These are phyloP conservation scores for Eolophus roseicapilla DNA, from an alignment of 2,113 vertebrate genomes.

Conservation along the genomic window DNA sequence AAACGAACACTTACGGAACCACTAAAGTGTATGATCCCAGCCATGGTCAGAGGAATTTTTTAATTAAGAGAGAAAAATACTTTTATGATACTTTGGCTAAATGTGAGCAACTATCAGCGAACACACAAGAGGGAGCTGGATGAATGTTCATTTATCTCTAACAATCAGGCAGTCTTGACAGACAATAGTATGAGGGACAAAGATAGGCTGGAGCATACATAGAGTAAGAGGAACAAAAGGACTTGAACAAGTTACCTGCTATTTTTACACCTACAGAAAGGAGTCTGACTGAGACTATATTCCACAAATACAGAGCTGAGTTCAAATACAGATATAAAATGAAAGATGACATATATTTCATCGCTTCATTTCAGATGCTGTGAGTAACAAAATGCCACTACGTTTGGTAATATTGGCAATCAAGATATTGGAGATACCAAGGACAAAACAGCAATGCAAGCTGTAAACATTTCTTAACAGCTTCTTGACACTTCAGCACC, in stretches of 20 bases:
- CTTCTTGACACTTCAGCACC: not conserved
- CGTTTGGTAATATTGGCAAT: rapidly evolving
- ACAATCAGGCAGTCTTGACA: not conserved
- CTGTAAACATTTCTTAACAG: not conserved
- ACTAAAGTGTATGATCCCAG: rapidly evolving
- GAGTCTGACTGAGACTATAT: not conserved
- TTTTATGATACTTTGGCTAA: rapidly evolving
- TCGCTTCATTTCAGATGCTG: not conserved
- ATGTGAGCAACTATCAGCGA: not conserved
- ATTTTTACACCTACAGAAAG: not conserved
- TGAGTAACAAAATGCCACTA: not conserved
- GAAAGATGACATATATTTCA: not conserved
- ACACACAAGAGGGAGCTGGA: not conserved
- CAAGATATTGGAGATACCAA: rapidly evolving
- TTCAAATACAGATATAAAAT: not conserved
- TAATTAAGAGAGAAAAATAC: not conserved
- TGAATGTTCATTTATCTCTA: not conserved
- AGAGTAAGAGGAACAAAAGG: not conserved
- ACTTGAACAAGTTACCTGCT: not conserved
- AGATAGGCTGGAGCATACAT: not conserved
- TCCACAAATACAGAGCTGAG: not conserved
- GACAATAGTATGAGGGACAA: not conserved
- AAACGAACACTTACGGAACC: not conserved
- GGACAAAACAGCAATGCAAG: not conserved
- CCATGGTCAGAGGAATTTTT: not conserved